Evolutionary conservation across 2,888 invertebrate species (phyloP).

Genomic region (Mimas tiliae): DNA sequence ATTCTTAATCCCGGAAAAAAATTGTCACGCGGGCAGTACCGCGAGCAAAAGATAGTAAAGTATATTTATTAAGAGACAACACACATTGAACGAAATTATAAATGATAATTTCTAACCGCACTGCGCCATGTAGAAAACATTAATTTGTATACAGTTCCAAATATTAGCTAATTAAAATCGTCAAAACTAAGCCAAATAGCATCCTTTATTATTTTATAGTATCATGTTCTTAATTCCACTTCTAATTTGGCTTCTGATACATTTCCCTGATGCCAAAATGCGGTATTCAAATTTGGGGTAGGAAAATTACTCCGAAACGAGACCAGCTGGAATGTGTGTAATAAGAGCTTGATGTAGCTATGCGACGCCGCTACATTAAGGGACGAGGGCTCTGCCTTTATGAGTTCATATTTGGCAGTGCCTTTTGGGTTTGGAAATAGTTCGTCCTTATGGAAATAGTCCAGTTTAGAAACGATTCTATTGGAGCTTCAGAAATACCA

Average conservation of each 20-base stretch:
- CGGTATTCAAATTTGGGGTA: slow-evolving; percentile 18
- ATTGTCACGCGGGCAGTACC: too few species aligned
- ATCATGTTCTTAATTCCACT: background rate
- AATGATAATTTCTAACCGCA: too few species aligned
- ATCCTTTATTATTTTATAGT: background rate
- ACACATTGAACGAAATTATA: too few species aligned
- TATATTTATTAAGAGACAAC: too few species aligned
- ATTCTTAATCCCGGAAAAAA: too few species aligned
- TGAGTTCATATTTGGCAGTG: slow-evolving; percentile 10
- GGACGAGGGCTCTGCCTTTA: slow-evolving; percentile 11
- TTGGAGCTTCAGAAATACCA: too few species aligned
- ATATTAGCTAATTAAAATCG: background rate
- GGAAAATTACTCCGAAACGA: slow-evolving; percentile 3
- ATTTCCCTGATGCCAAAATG: slow-evolving; percentile 9
- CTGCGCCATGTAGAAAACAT: too few species aligned
- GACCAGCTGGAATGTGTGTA: slow-evolving; percentile 1
- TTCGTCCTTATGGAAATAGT: background rate
- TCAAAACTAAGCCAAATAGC: background rate
- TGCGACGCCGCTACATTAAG: slow-evolving; percentile 9
- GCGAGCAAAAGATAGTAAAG: too few species aligned
- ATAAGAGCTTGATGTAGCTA: slow-evolving; percentile 18
- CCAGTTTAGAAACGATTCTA: too few species aligned
- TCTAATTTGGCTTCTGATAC: slow-evolving; percentile 12
- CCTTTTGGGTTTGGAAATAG: background rate
- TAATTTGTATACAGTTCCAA: too few species aligned